Conservation (phyloP, 2,888 invertebrate genomes). For the Drosophila prostipennis region DNA sequence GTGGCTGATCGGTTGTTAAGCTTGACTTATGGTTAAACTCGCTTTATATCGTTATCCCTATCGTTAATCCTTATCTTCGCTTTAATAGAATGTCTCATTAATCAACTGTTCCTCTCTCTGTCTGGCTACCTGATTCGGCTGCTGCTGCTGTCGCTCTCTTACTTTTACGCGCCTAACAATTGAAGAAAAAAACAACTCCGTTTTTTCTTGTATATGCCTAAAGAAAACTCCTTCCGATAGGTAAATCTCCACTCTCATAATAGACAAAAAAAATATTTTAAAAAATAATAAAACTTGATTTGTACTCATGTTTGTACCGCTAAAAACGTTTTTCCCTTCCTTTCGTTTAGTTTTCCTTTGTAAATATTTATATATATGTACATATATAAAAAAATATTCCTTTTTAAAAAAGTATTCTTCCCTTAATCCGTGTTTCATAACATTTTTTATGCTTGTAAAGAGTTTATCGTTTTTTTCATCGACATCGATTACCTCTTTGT, state of each 20-base stretch:
- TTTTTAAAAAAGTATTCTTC: constrained; percentile 49
- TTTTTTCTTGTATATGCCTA: constrained; percentile 37
- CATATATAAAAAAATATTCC: constrained; percentile 73
- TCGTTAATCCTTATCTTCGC: constrained; percentile 40
- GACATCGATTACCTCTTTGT: constrained; percentile 23
- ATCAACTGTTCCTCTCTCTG: constrained; percentile 31
- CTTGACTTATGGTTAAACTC: constrained; percentile 46
- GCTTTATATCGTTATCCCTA: constrained; percentile 62
- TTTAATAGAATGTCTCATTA: constrained; percentile 33
- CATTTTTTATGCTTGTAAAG: constrained; percentile 45
- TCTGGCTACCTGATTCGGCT: constrained; percentile 8
- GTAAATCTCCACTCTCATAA: constrained; percentile 38
- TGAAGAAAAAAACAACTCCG: constrained; percentile 48
- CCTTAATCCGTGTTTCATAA: constrained; percentile 19
- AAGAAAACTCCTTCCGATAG: constrained; percentile 43
- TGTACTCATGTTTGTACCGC: constrained; percentile 76
- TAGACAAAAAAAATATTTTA: constrained; percentile 36
- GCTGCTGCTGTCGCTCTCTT: constrained; percentile 18
- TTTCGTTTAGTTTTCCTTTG: constrained; percentile 39
- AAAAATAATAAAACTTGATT: constrained; percentile 61
- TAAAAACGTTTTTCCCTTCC: constrained; percentile 55
- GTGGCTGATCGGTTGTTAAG: constrained; percentile 12
- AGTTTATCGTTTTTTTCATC: constrained; percentile 32
- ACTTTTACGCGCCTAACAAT: constrained; percentile 54
- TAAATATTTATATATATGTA: constrained; percentile 57